Base-by-base conservation (phyloP, 2,888 invertebrate species). In the Malacosoma neustria region DNA sequence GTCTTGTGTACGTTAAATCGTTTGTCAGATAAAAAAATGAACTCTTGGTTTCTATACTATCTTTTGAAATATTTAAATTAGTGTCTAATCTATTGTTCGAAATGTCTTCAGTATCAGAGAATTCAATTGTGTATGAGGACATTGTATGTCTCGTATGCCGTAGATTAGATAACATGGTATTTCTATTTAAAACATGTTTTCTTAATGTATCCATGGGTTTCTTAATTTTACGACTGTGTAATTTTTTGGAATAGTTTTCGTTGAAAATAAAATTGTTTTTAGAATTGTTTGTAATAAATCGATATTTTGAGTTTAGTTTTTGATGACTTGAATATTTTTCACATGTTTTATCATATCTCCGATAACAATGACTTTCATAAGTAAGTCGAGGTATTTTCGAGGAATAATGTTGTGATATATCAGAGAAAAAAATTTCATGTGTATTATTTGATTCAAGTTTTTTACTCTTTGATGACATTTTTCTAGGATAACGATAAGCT, bases 341-440 rank as follows among this genome's bases (percentile, higher is more conserved):
- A 22, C 5, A 22, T 22, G 6, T 22, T 22, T 22, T 3, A 9
- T 9, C 2, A 29, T 48, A 36, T 33, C 39, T 41, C 31, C 48
- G 35, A 39, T 63, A 58, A 36, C 49, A 39, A 40, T 74, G 72
- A 41, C 73, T 74, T 39, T 73, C 53, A 41, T 57, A 74, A 30
- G 74, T 72, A 29, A 60, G 34, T 38, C 40, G 51, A 5, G 47
- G 40, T 13, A 40, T 36, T 3, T 30, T 30, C 36, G 33, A 15
- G 0, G 15, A 36, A 14, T 15, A 7, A 32, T 9, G 1, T 35
- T 35, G 13, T 2, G 7, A 22, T 22, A 22, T 2, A 22, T 7
- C 22, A 22, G 22, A 22, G 7, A 22, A n/a, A n/a, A n/a, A n/a
- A n/a, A n/a, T n/a, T n/a, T n/a, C n/a, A n/a, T n/a, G n/a, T n/a